phyloP scores from a whole-genome alignment of 1,140 invertebrate genomes.

The Phocides pigmalion region DNA sequence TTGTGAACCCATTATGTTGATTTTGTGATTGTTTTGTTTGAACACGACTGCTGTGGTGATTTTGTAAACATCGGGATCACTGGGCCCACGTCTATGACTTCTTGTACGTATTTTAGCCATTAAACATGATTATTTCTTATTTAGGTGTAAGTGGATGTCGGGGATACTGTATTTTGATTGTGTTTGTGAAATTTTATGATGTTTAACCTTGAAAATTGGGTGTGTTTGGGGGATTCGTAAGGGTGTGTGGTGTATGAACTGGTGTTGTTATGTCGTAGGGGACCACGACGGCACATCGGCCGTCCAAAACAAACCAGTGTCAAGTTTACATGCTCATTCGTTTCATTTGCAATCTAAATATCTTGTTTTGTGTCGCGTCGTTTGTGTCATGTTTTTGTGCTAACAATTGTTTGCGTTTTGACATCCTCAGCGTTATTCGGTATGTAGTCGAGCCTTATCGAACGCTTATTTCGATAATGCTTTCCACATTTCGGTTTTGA shows the following conservation, averaged over 20 bases:
- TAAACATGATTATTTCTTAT: constrained; percentile 43
- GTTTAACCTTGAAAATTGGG: constrained; percentile 60
- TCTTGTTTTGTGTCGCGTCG: constrained; percentile 15
- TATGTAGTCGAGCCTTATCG: neutral
- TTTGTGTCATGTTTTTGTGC: constrained; percentile 35
- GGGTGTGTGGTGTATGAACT: constrained; percentile 41
- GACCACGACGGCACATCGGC: constrained; percentile 47
- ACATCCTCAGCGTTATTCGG: neutral
- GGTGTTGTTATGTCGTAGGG: constrained; percentile 44
- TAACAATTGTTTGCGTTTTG: constrained; percentile 5
- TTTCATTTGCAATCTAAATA: constrained; percentile 7
- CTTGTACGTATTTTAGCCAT: constrained; percentile 78
- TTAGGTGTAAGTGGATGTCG: constrained; percentile 29
- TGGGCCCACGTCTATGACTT: constrained; percentile 81
- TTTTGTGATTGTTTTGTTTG: constrained; percentile 67
- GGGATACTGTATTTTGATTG: constrained; percentile 11
- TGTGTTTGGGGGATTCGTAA: constrained; percentile 59
- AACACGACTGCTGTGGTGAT: constrained; percentile 61
- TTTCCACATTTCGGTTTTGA: neutral
- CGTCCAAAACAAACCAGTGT: constrained; percentile 40
- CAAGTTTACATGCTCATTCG: constrained; percentile 19
- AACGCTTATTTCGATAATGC: neutral
- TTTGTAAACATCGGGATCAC: constrained; percentile 79
- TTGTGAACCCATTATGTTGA: constrained; percentile 66
- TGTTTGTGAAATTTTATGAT: constrained; percentile 23